phyloP scores from a whole-genome alignment of 2,113 vertebrate genomes.

The Neodon shergylaensis region DNA sequence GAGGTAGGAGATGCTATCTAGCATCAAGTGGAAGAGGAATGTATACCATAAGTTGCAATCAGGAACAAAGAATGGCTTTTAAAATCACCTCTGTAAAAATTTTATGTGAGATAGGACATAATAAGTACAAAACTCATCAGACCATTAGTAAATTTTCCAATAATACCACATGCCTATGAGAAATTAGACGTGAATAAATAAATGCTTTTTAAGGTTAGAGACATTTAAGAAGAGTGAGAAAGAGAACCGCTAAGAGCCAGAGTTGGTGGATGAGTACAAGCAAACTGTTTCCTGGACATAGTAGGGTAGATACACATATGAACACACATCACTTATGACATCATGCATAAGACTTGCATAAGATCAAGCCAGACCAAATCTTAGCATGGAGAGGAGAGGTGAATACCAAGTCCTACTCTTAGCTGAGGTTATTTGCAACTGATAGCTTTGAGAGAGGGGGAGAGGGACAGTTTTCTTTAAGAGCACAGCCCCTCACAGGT shows the following conservation, averaged over 20 bases:
- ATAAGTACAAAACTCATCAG: not conserved
- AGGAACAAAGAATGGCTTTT: accelerated
- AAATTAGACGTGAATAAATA: not conserved
- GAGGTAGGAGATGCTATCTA: not conserved
- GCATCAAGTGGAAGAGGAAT: not conserved
- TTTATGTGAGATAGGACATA: not conserved
- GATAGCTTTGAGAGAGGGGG: no score
- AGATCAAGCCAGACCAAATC: not conserved
- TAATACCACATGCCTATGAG: not conserved
- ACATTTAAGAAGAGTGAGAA: not conserved
- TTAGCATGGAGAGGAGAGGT: not conserved
- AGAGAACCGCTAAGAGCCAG: not conserved
- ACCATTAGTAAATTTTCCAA: not conserved
- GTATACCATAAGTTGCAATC: not conserved
- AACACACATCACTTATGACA: not conserved
- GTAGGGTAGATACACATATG: not conserved
- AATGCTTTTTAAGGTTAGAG: not conserved
- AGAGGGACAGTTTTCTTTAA: not conserved
- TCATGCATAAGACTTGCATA: not conserved
- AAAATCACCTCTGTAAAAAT: not conserved
- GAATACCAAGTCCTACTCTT: not conserved
- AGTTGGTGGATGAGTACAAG: not conserved
- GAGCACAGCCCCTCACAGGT: no score
- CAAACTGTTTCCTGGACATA: not conserved
- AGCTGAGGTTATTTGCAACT: not conserved